Conservation (phyloP, 2,888 invertebrate species). For the Cephus rjabovi region DNA sequence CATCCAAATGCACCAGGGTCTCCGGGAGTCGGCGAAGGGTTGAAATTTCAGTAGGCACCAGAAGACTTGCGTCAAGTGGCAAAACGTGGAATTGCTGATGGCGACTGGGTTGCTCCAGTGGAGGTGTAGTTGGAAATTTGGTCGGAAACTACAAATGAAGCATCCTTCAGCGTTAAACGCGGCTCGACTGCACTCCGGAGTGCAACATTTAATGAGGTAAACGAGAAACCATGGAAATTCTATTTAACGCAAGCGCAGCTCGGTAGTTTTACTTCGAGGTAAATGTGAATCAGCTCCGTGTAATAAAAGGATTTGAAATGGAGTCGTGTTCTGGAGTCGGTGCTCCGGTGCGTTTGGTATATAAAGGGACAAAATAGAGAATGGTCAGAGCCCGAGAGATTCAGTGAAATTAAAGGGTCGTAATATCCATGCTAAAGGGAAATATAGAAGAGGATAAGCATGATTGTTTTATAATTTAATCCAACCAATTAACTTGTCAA, state of each 20-base stretch:
- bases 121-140: not conserved
- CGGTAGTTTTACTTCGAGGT: not conserved
- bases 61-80: not conserved
- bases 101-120: not conserved
- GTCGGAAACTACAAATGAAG: not conserved
- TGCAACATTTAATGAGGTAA: not conserved
- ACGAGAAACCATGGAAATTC: not conserved
- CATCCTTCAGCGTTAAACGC: not conserved
- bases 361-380: not conserved
- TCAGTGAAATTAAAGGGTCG: not conserved
- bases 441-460: slow-evolving; percentile 28
- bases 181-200: not conserved
- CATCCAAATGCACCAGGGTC: not conserved
- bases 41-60: not conserved
- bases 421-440: slow-evolving; percentile 3
- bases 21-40: not conserved
- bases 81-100: not conserved
- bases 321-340: not conserved
- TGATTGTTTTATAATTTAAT: slow-evolving; percentile 45
- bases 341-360: not conserved
- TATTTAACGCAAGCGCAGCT: not conserved
- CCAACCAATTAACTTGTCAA: slow-evolving; percentile 34
- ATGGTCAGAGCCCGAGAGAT: not conserved
- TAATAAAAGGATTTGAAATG: not conserved
- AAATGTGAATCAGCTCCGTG: not conserved